Percentiles rank a stretch among this genome's conserved stretches.
phyloP scores from a whole-genome alignment of 2,888 invertebrate species.

The Acleris holmiana region DNA sequence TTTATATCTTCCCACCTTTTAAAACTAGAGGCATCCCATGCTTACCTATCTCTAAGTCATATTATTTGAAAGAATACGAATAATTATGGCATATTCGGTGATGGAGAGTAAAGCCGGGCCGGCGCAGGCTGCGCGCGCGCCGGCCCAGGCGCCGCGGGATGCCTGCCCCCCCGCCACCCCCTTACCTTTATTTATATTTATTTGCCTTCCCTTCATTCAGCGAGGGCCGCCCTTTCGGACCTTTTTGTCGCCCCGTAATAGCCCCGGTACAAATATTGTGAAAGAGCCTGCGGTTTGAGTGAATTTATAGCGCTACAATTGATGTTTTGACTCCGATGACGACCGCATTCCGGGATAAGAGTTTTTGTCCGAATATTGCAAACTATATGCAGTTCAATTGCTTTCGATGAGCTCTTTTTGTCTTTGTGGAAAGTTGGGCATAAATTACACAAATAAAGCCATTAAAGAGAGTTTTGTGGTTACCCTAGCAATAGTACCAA shows the following conservation, averaged over 20 bases:
- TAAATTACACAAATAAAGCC: no score
- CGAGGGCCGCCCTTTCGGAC: constrained; percentile 82
- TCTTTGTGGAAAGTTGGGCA: no score
- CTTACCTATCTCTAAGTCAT: not conserved
- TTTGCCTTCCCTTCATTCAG: constrained; percentile 84
- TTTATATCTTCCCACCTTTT: no score
- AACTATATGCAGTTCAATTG: constrained; percentile 29
- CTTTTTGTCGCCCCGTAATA: constrained; percentile 78
- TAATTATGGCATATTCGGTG: not conserved
- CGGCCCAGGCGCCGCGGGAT: constrained; percentile 64
- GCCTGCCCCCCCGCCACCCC: constrained; percentile 58
- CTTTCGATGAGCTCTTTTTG: not conserved
- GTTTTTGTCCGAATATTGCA: constrained; percentile 36
- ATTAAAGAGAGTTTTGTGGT: no score
- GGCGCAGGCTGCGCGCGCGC: constrained; percentile 43
- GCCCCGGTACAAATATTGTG: constrained; percentile 83
- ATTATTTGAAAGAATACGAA: not conserved
- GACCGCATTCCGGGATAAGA: constrained; percentile 55
- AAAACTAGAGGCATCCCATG: no score
- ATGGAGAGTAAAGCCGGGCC: not conserved
- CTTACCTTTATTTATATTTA: constrained; percentile 84
- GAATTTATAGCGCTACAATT: constrained; percentile 81
- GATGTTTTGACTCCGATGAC: constrained; percentile 65
- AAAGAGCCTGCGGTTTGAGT: constrained; percentile 81
- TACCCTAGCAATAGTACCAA: no score